Conservation (phyloP, 2,888 invertebrate genomes). For the Linhomoeus sp. region DNA sequence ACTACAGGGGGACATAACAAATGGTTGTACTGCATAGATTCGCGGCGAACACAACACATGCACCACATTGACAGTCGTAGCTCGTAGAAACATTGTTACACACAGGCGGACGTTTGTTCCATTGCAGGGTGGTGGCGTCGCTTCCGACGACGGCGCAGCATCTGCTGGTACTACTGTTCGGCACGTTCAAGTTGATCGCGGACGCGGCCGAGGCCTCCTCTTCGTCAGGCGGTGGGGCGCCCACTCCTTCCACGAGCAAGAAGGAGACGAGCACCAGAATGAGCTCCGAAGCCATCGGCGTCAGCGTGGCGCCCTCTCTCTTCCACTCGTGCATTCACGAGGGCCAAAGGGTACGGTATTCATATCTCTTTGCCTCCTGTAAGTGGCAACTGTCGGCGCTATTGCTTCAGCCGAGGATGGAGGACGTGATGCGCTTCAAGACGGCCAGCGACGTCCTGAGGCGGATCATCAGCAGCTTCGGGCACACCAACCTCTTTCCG, state of each 20-base stretch:
- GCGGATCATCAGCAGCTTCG: slow-evolving; percentile 81
- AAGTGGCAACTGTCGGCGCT: too few species aligned
- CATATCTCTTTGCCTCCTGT: too few species aligned
- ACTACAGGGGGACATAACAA: too few species aligned
- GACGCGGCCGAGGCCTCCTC: slow-evolving; percentile 54
- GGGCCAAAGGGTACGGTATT: slow-evolving; percentile 45
- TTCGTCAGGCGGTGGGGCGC: too few species aligned
- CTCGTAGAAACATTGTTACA: too few species aligned
- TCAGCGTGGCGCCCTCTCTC: slow-evolving; percentile 83
- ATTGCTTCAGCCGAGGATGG: slow-evolving; percentile 86
- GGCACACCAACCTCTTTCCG: slow-evolving; percentile 80
- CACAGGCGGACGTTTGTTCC: too few species aligned
- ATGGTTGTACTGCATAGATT: too few species aligned
- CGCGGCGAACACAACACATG: too few species aligned
- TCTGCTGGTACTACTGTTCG: slow-evolving; percentile 76
- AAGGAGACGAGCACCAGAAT: slow-evolving; percentile 59
- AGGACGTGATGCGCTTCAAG: slow-evolving; percentile 71
- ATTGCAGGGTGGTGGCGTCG: slow-evolving; percentile 59
- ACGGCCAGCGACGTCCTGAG: slow-evolving; percentile 88
- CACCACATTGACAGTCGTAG: too few species aligned
- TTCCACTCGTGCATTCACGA: slow-evolving; percentile 88
- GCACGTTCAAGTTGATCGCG: slow-evolving; percentile 84
- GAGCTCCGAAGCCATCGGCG: slow-evolving; percentile 82
- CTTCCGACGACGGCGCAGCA: slow-evolving; percentile 69
- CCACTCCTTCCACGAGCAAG: too few species aligned